Conservation (phyloP, 1,140 invertebrate genomes). For the Drosophila erecta region DNA sequence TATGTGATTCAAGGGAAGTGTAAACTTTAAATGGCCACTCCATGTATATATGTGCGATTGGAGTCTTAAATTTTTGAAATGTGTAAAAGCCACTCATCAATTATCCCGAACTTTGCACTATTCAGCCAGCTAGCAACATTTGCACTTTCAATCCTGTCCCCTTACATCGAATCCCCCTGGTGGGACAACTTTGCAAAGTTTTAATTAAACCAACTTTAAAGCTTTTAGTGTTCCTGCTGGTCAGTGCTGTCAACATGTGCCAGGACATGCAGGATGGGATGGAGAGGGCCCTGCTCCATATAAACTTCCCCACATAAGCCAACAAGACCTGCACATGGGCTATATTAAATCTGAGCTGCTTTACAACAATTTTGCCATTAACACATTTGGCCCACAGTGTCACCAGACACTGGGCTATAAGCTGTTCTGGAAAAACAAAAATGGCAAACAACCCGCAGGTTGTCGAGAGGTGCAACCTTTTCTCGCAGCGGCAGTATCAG, state of each 20-base stretch:
- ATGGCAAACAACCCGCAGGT: conserved; percentile 31
- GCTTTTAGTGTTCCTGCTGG: conserved; percentile 63
- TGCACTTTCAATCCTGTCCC: conserved; percentile 8
- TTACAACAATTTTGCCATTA: conserved; percentile 66
- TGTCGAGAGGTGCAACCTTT: conserved; percentile 41
- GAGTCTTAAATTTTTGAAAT: conserved; percentile 14
- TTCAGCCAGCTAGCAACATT: conserved; percentile 15
- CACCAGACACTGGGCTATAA: conserved; percentile 38
- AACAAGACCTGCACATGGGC: conserved; percentile 9
- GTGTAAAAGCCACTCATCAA: conserved; percentile 9
- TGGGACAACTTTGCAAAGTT: conserved; percentile 57
- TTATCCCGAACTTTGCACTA: conserved; percentile 21
- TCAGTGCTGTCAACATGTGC: conserved; percentile 55
- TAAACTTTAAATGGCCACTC: too few relatives aligned
- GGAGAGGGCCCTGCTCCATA: conserved; percentile 21
- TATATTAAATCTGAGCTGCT: conserved; percentile 60
- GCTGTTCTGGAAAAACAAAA: conserved; percentile 14
- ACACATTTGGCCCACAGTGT: conserved; percentile 59
- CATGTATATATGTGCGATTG: too few relatives aligned
- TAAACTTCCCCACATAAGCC: neutral
- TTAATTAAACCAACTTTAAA: conserved; percentile 79
- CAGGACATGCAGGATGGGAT: conserved; percentile 15
- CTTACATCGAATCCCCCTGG: conserved; percentile 17
- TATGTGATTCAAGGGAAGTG: too few relatives aligned
- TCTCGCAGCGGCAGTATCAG: conserved; percentile 15